Evolutionary conservation across 2,113 vertebrate genomes (phyloP).

Genomic region (Tenebrosternarchus preto): DNA sequence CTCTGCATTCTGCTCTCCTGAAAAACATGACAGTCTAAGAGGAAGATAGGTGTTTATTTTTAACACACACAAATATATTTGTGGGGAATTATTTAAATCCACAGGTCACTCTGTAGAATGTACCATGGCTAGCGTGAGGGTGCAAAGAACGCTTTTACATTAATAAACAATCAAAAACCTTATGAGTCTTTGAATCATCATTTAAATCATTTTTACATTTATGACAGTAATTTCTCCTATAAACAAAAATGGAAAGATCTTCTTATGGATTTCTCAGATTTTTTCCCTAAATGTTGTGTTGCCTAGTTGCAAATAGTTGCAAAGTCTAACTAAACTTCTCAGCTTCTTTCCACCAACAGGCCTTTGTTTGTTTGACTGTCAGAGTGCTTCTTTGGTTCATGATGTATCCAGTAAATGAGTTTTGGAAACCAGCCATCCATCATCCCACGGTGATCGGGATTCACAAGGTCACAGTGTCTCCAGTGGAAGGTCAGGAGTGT

Average conservation of each 20-base stretch:
- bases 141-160: too few relatives aligned
- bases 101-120: conserved; percentile 25
- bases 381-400: not conserved
- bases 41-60: conserved; percentile 28
- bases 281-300: not conserved
- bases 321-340: not conserved
- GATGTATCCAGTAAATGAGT: conserved; percentile 10
- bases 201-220: not conserved
- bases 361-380: not conserved
- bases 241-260: not conserved
- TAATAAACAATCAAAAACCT: not conserved
- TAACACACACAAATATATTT: conserved; percentile 16
- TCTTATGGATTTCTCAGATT: not conserved
- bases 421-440: conserved; percentile 11
- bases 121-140: not conserved
- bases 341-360: not conserved
- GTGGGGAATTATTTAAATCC: not conserved
- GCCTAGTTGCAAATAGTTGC: not conserved
- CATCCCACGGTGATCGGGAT: not conserved
- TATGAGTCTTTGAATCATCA: not conserved
- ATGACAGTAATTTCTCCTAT: not conserved
- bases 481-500: conserved; percentile 15
- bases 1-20: not conserved
- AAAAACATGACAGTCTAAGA: conserved; percentile 17
- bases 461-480: conserved; percentile 23